phyloP scores from a whole-genome alignment of 2,888 invertebrate genomes.

The Epinotia demarniana region DNA sequence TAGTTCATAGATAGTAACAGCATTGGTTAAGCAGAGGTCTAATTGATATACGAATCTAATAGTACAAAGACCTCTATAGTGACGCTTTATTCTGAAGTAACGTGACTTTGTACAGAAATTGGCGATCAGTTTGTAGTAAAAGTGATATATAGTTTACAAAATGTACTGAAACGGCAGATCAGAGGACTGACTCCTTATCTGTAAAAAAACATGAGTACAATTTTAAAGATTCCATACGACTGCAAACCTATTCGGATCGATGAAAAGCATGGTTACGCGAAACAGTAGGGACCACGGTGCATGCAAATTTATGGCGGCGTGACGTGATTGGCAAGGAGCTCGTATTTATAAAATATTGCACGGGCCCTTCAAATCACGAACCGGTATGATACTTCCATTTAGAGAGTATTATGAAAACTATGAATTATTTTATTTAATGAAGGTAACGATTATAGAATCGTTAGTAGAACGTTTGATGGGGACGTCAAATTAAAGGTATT shows the following conservation, averaged over 20 bases:
- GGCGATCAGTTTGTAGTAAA: no score
- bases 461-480: not conserved
- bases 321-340: constrained; percentile 23
- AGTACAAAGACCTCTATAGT: no score
- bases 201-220: not conserved
- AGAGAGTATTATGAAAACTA: constrained; percentile 2
- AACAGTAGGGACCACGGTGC: constrained; percentile 12
- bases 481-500: no score
- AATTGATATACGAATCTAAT: no score
- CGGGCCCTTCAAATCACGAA: constrained; percentile 6
- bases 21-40: no score
- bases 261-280: constrained; percentile 11
- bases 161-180: no score
- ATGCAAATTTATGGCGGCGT: constrained; percentile 38
- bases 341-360: constrained; percentile 38
- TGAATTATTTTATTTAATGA: not conserved
- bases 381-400: not conserved
- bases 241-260: constrained; percentile 6
- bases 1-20: no score
- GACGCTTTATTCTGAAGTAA: no score
- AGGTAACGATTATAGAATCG: not conserved
- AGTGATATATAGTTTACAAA: no score
- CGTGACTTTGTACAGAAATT: no score
- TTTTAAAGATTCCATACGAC: not conserved
- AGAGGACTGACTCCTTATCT: no score